Evolutionary conservation across 2,797 vertebrate species (phyloP).

Genomic region (Pterois miles): DNA sequence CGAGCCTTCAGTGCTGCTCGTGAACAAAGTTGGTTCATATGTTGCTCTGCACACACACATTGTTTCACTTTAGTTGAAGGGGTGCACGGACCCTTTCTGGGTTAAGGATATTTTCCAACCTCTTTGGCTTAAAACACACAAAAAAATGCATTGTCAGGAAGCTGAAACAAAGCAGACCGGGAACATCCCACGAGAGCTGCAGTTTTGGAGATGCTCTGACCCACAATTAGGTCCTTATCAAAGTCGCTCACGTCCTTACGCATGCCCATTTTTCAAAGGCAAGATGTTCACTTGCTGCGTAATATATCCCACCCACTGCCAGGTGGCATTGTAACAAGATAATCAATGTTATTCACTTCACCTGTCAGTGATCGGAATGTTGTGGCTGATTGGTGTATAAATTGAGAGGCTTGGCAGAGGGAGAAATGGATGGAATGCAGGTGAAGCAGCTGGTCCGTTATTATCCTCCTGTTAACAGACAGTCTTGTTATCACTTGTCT

Average conservation of each 20-base stretch:
- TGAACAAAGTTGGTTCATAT: constrained; percentile 47
- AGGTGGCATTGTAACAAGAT: too few species aligned
- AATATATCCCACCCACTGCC: too few species aligned
- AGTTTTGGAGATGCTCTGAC: too few species aligned
- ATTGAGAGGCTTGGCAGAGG: constrained; percentile 17
- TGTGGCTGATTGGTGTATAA: too few species aligned
- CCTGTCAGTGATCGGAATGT: too few species aligned
- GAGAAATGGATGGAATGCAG: constrained; percentile 65
- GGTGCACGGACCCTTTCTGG: neutral
- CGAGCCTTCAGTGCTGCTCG: constrained; percentile 22
- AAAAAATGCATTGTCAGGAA: neutral
- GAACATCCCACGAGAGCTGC: too few species aligned
- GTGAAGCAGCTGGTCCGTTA: constrained; percentile 52
- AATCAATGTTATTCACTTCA: too few species aligned
- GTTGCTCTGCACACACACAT: constrained; percentile 16
- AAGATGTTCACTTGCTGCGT: too few species aligned
- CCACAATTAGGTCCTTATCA: too few species aligned
- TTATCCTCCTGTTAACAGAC: constrained; percentile 47
- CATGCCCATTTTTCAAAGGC: too few species aligned
- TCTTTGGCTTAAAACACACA: rapidly evolving
- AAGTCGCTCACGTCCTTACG: too few species aligned
- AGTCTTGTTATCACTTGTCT: constrained; percentile 52
- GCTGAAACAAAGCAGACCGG: neutral
- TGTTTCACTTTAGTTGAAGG: constrained; percentile 4
- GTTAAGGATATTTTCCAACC: constrained; percentile 11